These are phyloP conservation scores for Scomber colias DNA, from an alignment of 2,113 vertebrate genomes.

Conservation along the genomic window DNA sequence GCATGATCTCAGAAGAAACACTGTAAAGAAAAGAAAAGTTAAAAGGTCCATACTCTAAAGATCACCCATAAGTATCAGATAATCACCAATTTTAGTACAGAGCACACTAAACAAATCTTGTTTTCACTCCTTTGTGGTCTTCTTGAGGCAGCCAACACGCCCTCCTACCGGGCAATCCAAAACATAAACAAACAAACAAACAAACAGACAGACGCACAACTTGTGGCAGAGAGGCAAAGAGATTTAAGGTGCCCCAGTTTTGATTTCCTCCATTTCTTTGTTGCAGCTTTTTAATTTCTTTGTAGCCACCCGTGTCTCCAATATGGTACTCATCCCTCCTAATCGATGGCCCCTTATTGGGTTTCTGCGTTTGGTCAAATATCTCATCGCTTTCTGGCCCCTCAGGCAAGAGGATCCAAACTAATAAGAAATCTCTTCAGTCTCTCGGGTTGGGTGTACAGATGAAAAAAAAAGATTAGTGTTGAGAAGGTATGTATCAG, in stretches of 20 bases:
- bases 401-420: constrained; percentile 79
- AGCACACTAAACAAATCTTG: not conserved
- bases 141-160: not conserved
- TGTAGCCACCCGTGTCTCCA: constrained; percentile 81
- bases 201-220: constrained; percentile 30
- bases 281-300: constrained; percentile 81
- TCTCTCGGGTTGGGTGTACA: constrained; percentile 70
- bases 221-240: constrained; percentile 50
- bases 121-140: constrained; percentile 17
- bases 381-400: constrained; percentile 75
- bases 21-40: no score
- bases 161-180: not conserved
- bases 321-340: constrained; percentile 80
- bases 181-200: constrained; percentile 57
- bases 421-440: constrained; percentile 83
- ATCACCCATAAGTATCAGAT: not conserved
- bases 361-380: constrained; percentile 84
- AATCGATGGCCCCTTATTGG: constrained; percentile 87
- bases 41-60: not conserved
- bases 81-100: constrained; percentile 3
- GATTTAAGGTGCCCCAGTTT: constrained; percentile 54
- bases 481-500: constrained; percentile 68
- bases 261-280: constrained; percentile 72
- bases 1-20: not conserved
- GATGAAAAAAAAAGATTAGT: constrained; percentile 79